Conservation (phyloP, 1,140 invertebrate genomes). For the Heliconius himera region DNA sequence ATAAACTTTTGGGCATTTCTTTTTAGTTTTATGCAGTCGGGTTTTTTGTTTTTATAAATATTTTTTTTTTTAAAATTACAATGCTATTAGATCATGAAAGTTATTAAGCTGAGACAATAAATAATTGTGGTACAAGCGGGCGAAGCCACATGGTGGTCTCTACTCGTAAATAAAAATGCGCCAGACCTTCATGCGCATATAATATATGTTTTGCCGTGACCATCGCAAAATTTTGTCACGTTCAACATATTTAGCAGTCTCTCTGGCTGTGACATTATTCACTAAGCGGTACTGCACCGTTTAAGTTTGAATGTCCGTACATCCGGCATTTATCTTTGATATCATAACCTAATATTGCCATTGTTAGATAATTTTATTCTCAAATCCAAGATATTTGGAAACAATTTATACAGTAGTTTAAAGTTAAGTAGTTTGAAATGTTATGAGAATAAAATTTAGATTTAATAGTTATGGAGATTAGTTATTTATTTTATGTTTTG, state of each 20-base stretch:
- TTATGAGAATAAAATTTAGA: background rate
- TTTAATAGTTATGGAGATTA: background rate
- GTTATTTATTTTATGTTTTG: background rate
- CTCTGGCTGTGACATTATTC: background rate
- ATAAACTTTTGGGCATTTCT: no score
- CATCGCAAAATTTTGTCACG: background rate
- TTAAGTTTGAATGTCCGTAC: conserved; percentile 28
- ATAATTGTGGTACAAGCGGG: no score
- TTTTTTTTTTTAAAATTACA: no score
- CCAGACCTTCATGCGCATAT: background rate
- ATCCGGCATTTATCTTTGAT: conserved; percentile 31
- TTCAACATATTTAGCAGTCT: background rate
- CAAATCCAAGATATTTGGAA: conserved; percentile 1
- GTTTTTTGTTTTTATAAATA: no score
- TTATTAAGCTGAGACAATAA: no score
- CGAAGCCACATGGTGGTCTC: no score
- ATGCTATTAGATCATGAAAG: no score
- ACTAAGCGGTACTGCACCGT: conserved; percentile 22
- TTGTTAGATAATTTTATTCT: conserved; percentile 22
- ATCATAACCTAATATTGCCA: conserved; percentile 28
- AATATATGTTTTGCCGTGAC: background rate
- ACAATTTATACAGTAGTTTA: background rate
- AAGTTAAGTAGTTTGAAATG: background rate
- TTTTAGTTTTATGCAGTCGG: no score
- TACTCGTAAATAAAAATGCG: background rate